Evolutionary conservation across 2,888 invertebrate genomes (phyloP).

Genomic region (Heteropelma amictum): DNA sequence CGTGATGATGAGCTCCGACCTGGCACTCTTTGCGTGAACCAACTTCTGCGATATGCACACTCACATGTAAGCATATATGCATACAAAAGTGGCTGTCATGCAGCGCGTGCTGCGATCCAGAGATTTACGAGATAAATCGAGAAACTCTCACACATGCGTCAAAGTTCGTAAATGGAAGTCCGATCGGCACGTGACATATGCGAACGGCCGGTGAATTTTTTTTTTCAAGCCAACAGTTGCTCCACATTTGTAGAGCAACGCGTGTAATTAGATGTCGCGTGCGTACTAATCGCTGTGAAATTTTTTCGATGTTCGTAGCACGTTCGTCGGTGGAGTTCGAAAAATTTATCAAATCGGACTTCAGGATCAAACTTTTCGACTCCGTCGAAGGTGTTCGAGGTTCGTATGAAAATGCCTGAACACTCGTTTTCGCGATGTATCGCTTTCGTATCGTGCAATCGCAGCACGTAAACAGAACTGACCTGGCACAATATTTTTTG

Average conservation of each 20-base stretch:
- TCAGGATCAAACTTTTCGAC: not conserved
- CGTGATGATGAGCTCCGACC: conserved; percentile 63
- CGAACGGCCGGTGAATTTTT: conserved; percentile 13
- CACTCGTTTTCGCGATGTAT: too few species aligned
- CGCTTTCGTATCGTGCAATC: not conserved
- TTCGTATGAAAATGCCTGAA: not conserved
- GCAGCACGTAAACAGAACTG: conserved; percentile 33
- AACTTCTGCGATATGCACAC: conserved; percentile 2
- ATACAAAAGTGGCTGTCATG: conserved; percentile 24
- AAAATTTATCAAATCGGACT: conserved; percentile 28
- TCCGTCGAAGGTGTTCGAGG: not conserved
- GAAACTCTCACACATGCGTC: conserved; percentile 10
- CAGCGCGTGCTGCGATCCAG: conserved; percentile 44
- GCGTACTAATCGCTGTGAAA: conserved; percentile 23
- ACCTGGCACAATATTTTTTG: conserved; percentile 25
- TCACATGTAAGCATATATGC: not conserved
- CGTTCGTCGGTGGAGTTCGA: not conserved
- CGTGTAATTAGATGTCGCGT: conserved; percentile 30
- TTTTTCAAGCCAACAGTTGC: not conserved
- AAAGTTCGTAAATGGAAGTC: not conserved
- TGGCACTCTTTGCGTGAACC: conserved; percentile 20
- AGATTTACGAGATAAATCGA: conserved; percentile 54
- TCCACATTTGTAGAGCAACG: not conserved
- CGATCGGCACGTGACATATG: conserved; percentile 31
- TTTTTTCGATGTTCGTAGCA: conserved; percentile 11